Evolutionary conservation across 1,140 invertebrate genomes (phyloP).

Genomic region (Drosophila ironensis): DNA sequence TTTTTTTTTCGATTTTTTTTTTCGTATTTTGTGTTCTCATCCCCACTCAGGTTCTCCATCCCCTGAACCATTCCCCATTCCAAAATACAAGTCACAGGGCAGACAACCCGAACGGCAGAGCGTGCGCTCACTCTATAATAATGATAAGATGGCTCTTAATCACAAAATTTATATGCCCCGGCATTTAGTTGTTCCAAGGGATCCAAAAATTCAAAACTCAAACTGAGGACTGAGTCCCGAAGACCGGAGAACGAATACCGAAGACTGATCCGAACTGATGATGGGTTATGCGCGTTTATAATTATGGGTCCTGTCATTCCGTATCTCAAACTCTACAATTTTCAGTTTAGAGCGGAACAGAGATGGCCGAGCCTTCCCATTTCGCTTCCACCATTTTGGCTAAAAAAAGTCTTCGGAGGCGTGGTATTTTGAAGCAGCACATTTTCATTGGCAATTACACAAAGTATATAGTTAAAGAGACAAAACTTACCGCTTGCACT

Average conservation of each 20-base stretch:
- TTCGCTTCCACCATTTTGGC: constrained; percentile 38
- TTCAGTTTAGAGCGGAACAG: constrained; percentile 40
- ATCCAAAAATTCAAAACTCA: constrained; percentile 4
- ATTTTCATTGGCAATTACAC: constrained; percentile 8
- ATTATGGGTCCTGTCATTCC: constrained; percentile 81
- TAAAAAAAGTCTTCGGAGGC: constrained; percentile 17
- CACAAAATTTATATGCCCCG: constrained; percentile 80
- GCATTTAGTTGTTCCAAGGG: constrained; percentile 65
- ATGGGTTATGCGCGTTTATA: constrained; percentile 81
- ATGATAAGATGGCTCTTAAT: constrained; percentile 82
- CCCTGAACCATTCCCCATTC: background rate
- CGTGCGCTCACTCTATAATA: constrained; percentile 81
- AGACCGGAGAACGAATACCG: constrained; percentile 1
- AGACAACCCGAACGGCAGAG: constrained; percentile 39
- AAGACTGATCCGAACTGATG: constrained; percentile 54
- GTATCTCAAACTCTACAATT: constrained; percentile 70
- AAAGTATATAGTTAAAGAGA: constrained; percentile 15
- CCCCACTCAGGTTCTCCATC: constrained; percentile 8
- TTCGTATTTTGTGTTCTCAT: constrained; percentile 26
- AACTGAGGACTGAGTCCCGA: background rate
- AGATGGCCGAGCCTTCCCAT: constrained; percentile 4
- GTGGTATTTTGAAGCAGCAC: constrained; percentile 20
- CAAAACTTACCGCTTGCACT: constrained; percentile 81
- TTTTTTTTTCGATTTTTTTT: constrained; percentile 20
- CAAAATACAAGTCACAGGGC: constrained; percentile 6